Evolutionary conservation across 2,888 invertebrate species (phyloP).

Genomic region (Lasioglossum oenotherae): DNA sequence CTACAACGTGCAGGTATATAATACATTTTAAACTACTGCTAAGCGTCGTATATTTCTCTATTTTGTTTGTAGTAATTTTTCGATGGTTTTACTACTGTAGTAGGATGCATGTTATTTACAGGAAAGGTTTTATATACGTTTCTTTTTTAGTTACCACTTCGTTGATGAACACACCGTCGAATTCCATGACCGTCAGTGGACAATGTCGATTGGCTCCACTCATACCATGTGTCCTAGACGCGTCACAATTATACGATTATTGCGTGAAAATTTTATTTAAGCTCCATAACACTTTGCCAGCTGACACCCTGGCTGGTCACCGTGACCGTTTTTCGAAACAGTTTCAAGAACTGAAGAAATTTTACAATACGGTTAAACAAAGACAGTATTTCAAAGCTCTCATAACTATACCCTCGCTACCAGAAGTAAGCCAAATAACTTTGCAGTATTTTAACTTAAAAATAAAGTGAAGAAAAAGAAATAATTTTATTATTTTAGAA

Average conservation of each 20-base stretch:
- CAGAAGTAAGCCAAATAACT: slow-evolving; percentile 87
- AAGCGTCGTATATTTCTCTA: not conserved
- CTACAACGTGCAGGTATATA: slow-evolving; percentile 90
- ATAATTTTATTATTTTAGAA: slow-evolving; percentile 85
- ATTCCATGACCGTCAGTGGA: slow-evolving; percentile 98
- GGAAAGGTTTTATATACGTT: not conserved
- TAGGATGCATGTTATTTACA: not conserved
- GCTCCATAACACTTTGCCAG: slow-evolving; percentile 95
- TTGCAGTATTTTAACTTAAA: not conserved
- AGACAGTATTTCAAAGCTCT: slow-evolving; percentile 99
- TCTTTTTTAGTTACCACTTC: slow-evolving; percentile 93
- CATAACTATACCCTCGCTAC: slow-evolving; percentile 96
- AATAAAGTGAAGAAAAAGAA: not conserved
- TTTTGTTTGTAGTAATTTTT: not conserved
- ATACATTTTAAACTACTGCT: not conserved
- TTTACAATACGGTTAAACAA: slow-evolving; percentile 96
- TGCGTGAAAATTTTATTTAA: slow-evolving; percentile 98
- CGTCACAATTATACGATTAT: slow-evolving; percentile 98
- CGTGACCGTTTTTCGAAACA: slow-evolving; percentile 95
- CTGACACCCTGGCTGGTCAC: slow-evolving; percentile 96
- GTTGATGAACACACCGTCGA: slow-evolving; percentile 95
- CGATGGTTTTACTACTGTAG: not conserved
- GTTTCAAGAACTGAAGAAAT: slow-evolving; percentile 94
- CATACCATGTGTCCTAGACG: slow-evolving; percentile 97
- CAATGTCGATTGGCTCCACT: slow-evolving; percentile 98